phyloP scores from a whole-genome alignment of 2,113 vertebrate genomes.

The Spheniscus mendiculus region DNA sequence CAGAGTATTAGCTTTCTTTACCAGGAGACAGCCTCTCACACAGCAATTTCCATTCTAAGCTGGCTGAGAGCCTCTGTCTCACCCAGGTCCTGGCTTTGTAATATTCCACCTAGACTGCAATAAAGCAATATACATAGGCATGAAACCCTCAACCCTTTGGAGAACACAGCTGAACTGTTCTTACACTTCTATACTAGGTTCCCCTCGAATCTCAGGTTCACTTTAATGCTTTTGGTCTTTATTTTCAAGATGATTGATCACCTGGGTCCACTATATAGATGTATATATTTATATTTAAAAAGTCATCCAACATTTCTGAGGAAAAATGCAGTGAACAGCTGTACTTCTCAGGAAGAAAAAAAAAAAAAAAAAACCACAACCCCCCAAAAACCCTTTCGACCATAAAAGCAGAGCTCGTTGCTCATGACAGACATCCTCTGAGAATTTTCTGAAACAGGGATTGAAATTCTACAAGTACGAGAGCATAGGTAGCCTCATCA shows the following conservation, averaged over 20 bases:
- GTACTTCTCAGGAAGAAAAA: background rate
- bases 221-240: background rate
- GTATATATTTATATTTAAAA: background rate
- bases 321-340: background rate
- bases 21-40: background rate
- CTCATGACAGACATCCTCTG: background rate
- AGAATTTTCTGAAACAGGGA: background rate
- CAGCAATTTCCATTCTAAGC: background rate
- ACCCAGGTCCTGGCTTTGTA: background rate
- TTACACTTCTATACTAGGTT: background rate
- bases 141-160: background rate
- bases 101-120: background rate
- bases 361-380: rapidly evolving
- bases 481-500: background rate
- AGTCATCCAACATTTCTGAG: background rate
- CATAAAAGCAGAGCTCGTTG: background rate
- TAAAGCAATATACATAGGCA: background rate
- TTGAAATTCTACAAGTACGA: background rate
- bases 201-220: background rate
- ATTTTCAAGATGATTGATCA: background rate
- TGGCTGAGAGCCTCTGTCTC: background rate
- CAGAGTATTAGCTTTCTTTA: background rate
- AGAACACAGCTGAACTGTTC: background rate
- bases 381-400: background rate
- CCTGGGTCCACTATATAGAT: background rate